phyloP scores from a whole-genome alignment of 1,140 invertebrate species.

The Theocolax elegans region DNA sequence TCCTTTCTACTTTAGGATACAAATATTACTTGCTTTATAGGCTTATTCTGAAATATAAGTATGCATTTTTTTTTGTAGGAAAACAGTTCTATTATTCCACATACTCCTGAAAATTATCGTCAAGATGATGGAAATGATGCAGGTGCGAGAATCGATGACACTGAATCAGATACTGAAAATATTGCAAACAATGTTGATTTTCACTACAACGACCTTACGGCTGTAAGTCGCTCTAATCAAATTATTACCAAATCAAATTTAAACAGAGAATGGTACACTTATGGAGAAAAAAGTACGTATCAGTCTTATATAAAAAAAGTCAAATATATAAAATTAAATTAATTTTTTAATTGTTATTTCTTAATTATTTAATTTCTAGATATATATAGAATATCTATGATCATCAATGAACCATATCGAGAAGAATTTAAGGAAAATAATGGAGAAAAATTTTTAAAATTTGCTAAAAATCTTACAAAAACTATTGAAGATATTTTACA shows the following conservation, averaged over 20 bases:
- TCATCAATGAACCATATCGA: constrained; percentile 58
- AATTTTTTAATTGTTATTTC: neutral
- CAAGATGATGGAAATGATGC: constrained; percentile 57
- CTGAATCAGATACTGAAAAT: constrained; percentile 50
- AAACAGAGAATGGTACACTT: neutral
- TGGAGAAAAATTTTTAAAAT: constrained; percentile 53
- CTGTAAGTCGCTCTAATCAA: neutral
- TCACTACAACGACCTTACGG: neutral
- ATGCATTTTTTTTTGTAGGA: too few relatives aligned
- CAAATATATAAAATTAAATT: neutral
- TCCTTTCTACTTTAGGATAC: too few relatives aligned
- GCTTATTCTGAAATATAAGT: too few relatives aligned
- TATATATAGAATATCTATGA: constrained; percentile 58
- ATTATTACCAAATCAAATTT: constrained; percentile 9
- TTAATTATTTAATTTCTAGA: constrained; percentile 50
- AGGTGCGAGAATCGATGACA: constrained; percentile 48
- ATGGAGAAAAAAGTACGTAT: constrained; percentile 25
- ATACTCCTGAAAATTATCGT: constrained; percentile 35
- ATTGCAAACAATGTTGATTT: constrained; percentile 44
- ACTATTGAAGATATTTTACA: constrained; percentile 54
- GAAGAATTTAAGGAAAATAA: constrained; percentile 53
- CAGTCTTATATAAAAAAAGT: neutral
- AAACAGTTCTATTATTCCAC: too few relatives aligned
- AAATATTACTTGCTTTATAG: too few relatives aligned
- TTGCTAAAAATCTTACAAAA: constrained; percentile 55